Base-by-base conservation (phyloP, 2,113 vertebrate genomes). In the Saimiri boliviensis region DNA sequence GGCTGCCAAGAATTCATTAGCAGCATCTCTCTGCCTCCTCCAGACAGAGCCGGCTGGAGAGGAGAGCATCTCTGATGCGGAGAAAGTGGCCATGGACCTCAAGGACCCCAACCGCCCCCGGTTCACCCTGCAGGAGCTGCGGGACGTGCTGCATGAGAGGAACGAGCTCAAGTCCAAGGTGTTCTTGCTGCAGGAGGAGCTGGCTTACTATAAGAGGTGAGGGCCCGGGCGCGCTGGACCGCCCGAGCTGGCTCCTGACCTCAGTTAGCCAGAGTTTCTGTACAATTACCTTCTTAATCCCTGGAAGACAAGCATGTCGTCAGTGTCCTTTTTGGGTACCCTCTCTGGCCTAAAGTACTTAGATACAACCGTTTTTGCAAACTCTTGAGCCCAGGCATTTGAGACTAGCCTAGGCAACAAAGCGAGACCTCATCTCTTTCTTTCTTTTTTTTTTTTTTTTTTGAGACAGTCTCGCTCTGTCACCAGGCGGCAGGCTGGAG, bases 101-200 rank as follows among this genome's bases (percentile, higher is more conserved):
- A 99, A 99, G 97, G 99, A 99, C 97, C 99, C 99, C 2, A 99
- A 99, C 97, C 98, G 99, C 9, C 99, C 99, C 4, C 97, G 99
- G 58, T 99, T 99, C 98, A 99, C 99, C 11, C 97, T 99, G 93
- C 99, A 99, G 98, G 99, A 99, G 98, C 98, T 99, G 66, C 98
- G 99, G 27, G 99, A 99, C 0, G 99, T 99, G 82, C 98, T 99
- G 83, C 99, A 99, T 0, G 99, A 99, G 98, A 99, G 99, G 96
- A 99, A 99, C 8, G 99, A 99, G 89, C 98, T 99, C 88, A 99
- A 99, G 98, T 99, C 99, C 16, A 99, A 99, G 97, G 99, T 99
- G 58, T 99, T 99, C 81, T 25, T 99, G 97, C 97, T 99, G 66
- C 99, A 99, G 93, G 99, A 99, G 89, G 99, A 99, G 92, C 98